A percentile compares a stretch with the other conserved stretches of the same genome.
phyloP scores from a whole-genome alignment of 2,888 invertebrate genomes.

The Portevinia maculata region DNA sequence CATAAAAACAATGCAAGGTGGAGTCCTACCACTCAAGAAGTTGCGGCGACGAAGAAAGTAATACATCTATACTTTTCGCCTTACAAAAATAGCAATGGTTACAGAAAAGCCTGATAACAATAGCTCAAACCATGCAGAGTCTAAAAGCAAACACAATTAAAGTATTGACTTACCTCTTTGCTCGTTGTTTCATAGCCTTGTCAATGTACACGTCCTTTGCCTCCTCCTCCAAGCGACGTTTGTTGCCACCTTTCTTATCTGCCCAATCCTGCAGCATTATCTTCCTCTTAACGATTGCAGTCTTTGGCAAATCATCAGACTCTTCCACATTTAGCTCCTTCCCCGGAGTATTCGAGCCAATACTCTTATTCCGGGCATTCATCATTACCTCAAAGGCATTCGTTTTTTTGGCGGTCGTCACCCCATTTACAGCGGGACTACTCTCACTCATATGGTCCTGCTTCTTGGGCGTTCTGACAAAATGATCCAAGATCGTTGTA shows the following conservation, averaged over 20 bases:
- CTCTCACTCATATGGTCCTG: slow-evolving; percentile 23
- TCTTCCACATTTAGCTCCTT: slow-evolving; percentile 78
- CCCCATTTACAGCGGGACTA: slow-evolving; percentile 13
- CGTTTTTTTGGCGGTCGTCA: slow-evolving; percentile 70
- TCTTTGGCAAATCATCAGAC: slow-evolving; percentile 76
- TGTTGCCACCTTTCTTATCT: slow-evolving; percentile 86
- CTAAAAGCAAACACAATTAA: neutral
- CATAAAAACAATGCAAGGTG: no score
- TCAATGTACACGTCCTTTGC: slow-evolving; percentile 85
- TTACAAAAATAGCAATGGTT: no score
- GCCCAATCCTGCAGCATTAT: slow-evolving; percentile 86
- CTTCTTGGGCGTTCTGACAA: slow-evolving; percentile 76
- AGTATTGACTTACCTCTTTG: slow-evolving; percentile 82
- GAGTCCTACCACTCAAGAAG: no score
- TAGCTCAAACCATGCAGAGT: no score
- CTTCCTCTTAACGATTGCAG: slow-evolving; percentile 83
- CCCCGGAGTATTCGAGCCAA: slow-evolving; percentile 87
- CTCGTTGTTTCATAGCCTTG: slow-evolving; percentile 85
- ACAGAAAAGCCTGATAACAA: no score
- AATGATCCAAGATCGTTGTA: slow-evolving; percentile 76
- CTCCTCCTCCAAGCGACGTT: slow-evolving; percentile 85
- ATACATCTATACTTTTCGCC: no score
- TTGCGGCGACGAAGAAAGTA: no score
- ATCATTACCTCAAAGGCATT: slow-evolving; percentile 88
- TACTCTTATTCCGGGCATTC: slow-evolving; percentile 86